Base-by-base conservation (phyloP, 2,888 invertebrate genomes). In the Phyto melanocephala region DNA sequence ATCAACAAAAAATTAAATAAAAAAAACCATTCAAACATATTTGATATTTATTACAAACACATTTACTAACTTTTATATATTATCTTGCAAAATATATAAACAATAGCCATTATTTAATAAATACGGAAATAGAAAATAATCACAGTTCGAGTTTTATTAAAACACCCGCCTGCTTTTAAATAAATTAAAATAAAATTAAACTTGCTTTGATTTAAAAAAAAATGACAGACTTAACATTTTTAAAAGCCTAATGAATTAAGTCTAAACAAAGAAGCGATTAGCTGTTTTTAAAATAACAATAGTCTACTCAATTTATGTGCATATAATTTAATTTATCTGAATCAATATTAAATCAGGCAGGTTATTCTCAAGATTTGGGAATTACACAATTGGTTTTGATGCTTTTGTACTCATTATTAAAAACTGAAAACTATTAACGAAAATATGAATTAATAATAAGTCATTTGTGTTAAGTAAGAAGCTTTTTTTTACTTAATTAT, bases 321-420 rank as follows among this genome's bases (percentile, higher is more conserved):
- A n/a, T n/a, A n/a, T n/a, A n/a, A n/a, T n/a, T n/a, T n/a, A n/a
- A n/a, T n/a, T n/a, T n/a, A n/a, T n/a, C n/a, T n/a, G n/a, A n/a
- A n/a, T n/a, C n/a, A n/a, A n/a, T n/a, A n/a, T n/a, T n/a, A n/a
- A n/a, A n/a, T n/a, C n/a, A n/a, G n/a, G n/a, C n/a, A n/a, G 15
- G n/a, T n/a, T 70, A 68, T 33, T 56, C 56, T 42, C n/a, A 17
- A 56, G 68, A 70, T 42, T 70, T 42, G 56, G 42, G 42, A 20
- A 20, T 33, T 6, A 42, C 1, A 28, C 1, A 56, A 56, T 56
- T 70, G 37, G 11, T 52, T 52, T 50, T 24, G 24, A 62, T 40
- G 28, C 35, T 13, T 47, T 60, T 47, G 17, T 62, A 37, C 13
- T 40, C 7, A 6, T 3, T 22, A 6, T 8, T n/a, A n/a, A n/a